Conservation (phyloP, 1,140 invertebrate species). For the Hetaerina americana region DNA sequence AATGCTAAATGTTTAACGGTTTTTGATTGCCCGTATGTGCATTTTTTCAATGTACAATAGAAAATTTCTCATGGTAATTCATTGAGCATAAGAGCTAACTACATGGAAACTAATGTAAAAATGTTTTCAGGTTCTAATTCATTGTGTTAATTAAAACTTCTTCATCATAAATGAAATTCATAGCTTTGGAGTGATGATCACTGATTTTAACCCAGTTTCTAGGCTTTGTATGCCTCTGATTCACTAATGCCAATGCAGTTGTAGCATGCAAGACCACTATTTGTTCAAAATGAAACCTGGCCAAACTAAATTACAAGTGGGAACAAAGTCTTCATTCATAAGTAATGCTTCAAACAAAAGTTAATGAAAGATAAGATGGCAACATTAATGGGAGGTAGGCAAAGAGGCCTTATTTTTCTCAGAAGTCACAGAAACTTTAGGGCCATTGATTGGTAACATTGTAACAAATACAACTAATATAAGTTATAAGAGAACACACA, state of each 20-base stretch:
- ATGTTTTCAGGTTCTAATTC: too few relatives aligned
- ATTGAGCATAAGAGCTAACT: not conserved
- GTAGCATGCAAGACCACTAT: not conserved
- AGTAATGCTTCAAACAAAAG: not conserved
- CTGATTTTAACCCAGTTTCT: not conserved
- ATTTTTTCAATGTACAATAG: too few relatives aligned
- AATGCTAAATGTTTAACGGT: too few relatives aligned
- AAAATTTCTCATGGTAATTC: too few relatives aligned
- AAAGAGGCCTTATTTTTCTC: not conserved
- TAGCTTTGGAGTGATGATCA: not conserved
- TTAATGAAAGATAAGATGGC: not conserved
- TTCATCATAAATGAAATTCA: too few relatives aligned
- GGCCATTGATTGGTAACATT: not conserved
- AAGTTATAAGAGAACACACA: not conserved
- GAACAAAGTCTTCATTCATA: too few relatives aligned
- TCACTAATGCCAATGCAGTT: not conserved
- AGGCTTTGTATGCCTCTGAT: not conserved
- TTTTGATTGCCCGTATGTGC: too few relatives aligned
- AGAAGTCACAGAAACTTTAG: not conserved
- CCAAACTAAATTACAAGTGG: not conserved
- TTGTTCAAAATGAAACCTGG: not conserved
- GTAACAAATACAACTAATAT: not conserved
- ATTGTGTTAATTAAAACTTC: too few relatives aligned
- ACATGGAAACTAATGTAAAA: too few relatives aligned
- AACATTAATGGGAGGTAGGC: not conserved